Conservation (phyloP, 2,797 vertebrate species). For the Chaunax sp. region DNA sequence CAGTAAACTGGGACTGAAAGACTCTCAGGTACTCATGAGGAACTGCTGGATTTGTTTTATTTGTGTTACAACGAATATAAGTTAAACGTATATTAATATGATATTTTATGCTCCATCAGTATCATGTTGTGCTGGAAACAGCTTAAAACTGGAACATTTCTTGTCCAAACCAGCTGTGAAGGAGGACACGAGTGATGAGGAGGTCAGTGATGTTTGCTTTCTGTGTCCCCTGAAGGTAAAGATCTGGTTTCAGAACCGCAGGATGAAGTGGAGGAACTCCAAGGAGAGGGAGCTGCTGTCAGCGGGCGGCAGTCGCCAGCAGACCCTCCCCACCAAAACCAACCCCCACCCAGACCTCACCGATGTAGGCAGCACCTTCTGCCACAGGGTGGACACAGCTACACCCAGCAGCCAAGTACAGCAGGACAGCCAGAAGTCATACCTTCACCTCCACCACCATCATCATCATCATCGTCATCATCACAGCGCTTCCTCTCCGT, state of each 20-base stretch:
- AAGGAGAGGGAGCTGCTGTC: conserved; percentile 97
- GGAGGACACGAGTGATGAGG: too few relatives aligned
- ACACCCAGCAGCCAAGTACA: conserved; percentile 40
- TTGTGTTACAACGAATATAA: too few relatives aligned
- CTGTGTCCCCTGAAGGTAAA: conserved; percentile 87
- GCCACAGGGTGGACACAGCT: conserved; percentile 70
- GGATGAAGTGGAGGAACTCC: conserved; percentile 99
- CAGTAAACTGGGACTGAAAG: conserved; percentile 93
- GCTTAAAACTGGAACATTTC: too few relatives aligned
- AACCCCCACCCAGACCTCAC: conserved; percentile 98
- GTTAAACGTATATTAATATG: too few relatives aligned
- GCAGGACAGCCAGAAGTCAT: conserved; percentile 74
- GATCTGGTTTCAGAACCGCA: conserved; percentile 99
- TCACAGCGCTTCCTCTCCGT: conserved; percentile 79
- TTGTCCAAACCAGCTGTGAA: too few relatives aligned
- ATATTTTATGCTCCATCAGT: too few relatives aligned
- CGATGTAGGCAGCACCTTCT: conserved; percentile 88
- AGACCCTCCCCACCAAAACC: conserved; percentile 96
- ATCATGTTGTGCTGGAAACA: too few relatives aligned
- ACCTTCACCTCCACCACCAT: conserved; percentile 33
- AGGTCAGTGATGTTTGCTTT: not conserved
- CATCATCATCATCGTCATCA: conserved; percentile 30
- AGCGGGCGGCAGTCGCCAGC: conserved; percentile 94
- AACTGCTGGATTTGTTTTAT: not conserved
- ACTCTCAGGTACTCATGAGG: conserved; percentile 90